Evolutionary conservation across 2,888 invertebrate species (phyloP).

Genomic region (Hypselothyrea guttata): DNA sequence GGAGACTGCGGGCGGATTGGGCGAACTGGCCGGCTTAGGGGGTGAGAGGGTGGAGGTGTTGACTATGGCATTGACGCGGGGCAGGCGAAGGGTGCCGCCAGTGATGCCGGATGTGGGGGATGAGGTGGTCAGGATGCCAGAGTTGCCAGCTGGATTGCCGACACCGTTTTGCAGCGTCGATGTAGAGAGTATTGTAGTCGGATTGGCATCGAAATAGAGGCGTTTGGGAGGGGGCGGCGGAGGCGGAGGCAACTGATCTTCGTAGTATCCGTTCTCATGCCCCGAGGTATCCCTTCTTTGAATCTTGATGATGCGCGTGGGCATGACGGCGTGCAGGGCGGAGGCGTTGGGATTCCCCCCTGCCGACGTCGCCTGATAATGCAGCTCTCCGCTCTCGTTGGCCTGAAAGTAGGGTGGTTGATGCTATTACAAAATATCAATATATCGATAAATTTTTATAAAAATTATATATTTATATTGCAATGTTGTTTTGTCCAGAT

Average conservation of each 20-base stretch:
- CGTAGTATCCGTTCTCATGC: constrained; percentile 72
- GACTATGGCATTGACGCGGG: constrained; percentile 54
- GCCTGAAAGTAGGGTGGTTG: no score
- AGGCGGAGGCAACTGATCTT: constrained; percentile 67
- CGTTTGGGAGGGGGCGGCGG: constrained; percentile 66
- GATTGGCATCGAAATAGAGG: constrained; percentile 74
- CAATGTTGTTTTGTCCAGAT: no score
- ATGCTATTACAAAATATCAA: no score
- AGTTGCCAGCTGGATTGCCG: no score
- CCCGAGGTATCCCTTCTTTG: constrained; percentile 76
- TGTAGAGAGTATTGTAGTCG: constrained; percentile 66
- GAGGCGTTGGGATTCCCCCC: constrained; percentile 23
- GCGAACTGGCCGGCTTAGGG: constrained; percentile 40
- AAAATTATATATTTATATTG: no score
- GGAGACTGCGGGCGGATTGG: constrained; percentile 32
- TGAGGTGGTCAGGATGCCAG: constrained; percentile 44
- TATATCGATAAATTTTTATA: no score
- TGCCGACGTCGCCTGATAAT: constrained; percentile 58
- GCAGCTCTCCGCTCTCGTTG: constrained; percentile 78
- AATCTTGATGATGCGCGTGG: constrained; percentile 79
- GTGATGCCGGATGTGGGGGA: constrained; percentile 34
- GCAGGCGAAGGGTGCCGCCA: constrained; percentile 51
- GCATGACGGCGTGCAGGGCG: constrained; percentile 50
- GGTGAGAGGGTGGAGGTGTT: constrained; percentile 40
- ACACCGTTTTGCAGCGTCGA: constrained; percentile 57